Conservation (phyloP, 2,888 invertebrate species). For the Rhagonycha fulva region DNA sequence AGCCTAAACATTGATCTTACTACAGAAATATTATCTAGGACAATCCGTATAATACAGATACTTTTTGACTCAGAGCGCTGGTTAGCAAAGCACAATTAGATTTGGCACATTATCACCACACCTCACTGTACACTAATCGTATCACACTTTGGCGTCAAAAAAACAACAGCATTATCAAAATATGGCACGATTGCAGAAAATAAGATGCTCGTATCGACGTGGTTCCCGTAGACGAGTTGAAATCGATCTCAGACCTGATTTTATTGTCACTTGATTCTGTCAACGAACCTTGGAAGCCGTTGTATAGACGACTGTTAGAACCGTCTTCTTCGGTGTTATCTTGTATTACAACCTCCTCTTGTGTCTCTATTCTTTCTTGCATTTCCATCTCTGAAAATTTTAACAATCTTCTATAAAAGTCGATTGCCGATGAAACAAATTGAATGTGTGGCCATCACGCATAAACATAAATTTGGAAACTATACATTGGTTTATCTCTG, state of each 20-base stretch:
- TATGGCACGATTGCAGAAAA: constrained; percentile 18
- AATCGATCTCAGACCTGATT: constrained; percentile 25
- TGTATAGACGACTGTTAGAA: constrained; percentile 48
- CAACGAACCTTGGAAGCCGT: constrained; percentile 68
- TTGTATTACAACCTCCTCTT: constrained; percentile 52
- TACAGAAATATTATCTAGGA: constrained; percentile 40
- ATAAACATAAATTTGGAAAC: constrained; percentile 36
- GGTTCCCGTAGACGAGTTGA: constrained; percentile 25
- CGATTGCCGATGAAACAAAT: constrained; percentile 36
- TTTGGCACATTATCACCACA: constrained; percentile 53
- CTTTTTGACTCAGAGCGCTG: constrained; percentile 41
- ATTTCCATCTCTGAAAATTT: constrained; percentile 64
- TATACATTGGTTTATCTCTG: constrained; percentile 39
- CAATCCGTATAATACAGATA: constrained; percentile 43
- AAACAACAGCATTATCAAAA: constrained; percentile 45
- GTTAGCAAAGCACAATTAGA: constrained; percentile 54
- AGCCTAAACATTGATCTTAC: constrained; percentile 44
- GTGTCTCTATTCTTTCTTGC: constrained; percentile 59
- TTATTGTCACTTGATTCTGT: constrained; percentile 61
- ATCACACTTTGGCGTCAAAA: constrained; percentile 46
- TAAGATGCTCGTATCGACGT: constrained; percentile 24
- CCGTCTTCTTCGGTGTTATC: constrained; percentile 47
- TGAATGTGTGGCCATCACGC: constrained; percentile 36
- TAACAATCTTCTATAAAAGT: constrained; percentile 33
- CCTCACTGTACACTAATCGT: constrained; percentile 39